Evolutionary conservation across 2,888 invertebrate genomes (phyloP), one percentile per base, ranked within the genome.

Genomic region (Apodemia zela): DNA sequence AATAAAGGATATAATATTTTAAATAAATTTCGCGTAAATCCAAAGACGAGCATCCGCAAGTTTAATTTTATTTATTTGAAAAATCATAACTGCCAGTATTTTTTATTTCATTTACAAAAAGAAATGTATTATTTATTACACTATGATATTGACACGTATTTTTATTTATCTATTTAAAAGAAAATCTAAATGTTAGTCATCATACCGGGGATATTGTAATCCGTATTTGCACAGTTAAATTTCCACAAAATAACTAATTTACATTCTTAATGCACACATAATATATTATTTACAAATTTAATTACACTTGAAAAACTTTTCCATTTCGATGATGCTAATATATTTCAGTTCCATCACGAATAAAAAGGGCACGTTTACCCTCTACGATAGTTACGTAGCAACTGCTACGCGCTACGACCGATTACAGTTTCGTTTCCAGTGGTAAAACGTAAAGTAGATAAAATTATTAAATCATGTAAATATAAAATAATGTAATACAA

Each of bases 341-440:
- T 54, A 21, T 54, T 25, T 54, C 18, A 54, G 10, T 11, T 51
- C 11, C 13, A 25, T 10, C 25, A 13, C 51, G 51, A 51, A 51
- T 21, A 51, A 18, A 18, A 11, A 5, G 49, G 54, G 59, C 60
- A 51, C 29, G 68, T 71, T 77, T 75, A 65, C 69, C 73, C 74
- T 66, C 81, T 77, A 80, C 82, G 77, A 62, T 74, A 72, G 64
- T 62, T 59, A 69, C 81, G 87, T 87, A 85, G 85, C 79, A 67
- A 82, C 83, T 81, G 82, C 84, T 81, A 80, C 84, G 78, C 65
- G 69, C 66, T 68, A 68, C 68, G 63, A n/a, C 51, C n/a, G 58
- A 51, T 59, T 47, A 60, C 51, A 17, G 58, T 51, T 61, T 61
- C 64, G 5, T 61, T 29, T 25, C 59, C 47, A 58, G 58, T 62